These are phyloP conservation scores for Tamias sibiricus DNA, from an alignment of 2,113 vertebrate species.

Conservation along the genomic window DNA sequence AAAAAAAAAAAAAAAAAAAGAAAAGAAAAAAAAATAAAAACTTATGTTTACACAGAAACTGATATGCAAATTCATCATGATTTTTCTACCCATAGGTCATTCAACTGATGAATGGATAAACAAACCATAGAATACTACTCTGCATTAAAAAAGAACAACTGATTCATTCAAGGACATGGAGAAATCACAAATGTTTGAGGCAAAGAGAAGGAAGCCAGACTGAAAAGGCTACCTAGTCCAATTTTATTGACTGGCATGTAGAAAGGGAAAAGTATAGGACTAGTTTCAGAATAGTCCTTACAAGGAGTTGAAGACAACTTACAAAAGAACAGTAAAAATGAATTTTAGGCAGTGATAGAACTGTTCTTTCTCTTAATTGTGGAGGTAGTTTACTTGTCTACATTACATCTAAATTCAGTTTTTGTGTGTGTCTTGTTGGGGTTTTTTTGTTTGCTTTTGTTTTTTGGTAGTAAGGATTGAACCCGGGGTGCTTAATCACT, in stretches of 20 bases:
- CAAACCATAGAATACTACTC: not conserved
- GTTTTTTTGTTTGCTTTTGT: no score
- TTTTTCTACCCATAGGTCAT: not conserved
- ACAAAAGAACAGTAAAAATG: not conserved
- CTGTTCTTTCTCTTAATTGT: not conserved
- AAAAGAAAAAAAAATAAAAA: constrained; percentile 28
- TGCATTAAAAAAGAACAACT: not conserved
- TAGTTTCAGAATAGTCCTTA: not conserved
- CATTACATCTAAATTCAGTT: not conserved
- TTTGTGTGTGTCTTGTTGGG: no score
- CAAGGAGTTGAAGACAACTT: not conserved
- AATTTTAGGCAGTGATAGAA: not conserved
- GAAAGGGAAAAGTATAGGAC: not conserved
- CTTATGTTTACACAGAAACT: not conserved
- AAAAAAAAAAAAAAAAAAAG: no score
- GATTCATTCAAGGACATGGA: not conserved
- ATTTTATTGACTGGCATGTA: not conserved
- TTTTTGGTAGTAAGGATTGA: no score
- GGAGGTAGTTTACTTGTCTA: not conserved
- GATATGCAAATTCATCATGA: not conserved
- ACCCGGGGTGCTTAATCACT: no score
- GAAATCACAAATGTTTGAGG: not conserved
- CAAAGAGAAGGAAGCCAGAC: not conserved
- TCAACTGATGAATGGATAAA: not conserved
- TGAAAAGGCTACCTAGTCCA: not conserved